Evolutionary conservation across 2,113 vertebrate genomes (phyloP).

Genomic region (Lamprologus speciosus): DNA sequence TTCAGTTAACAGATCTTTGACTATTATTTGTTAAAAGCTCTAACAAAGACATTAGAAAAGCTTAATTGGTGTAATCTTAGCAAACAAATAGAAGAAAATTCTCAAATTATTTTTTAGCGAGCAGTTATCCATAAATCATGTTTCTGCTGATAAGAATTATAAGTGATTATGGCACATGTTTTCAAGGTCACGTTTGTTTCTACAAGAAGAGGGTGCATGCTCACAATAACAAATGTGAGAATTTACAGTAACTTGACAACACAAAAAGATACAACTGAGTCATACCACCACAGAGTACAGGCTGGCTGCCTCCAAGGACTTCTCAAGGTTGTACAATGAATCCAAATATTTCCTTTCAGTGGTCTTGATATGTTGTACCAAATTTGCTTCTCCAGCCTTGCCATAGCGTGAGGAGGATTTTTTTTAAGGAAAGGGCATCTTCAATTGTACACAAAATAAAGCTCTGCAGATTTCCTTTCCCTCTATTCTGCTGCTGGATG

Average conservation of each 20-base stretch:
- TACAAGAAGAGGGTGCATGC: neutral
- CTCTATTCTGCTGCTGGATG: neutral
- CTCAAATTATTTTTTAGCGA: neutral
- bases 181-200: neutral
- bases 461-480: constrained; percentile 1
- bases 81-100: neutral
- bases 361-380: neutral
- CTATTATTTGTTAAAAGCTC: neutral
- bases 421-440: constrained; percentile 36
- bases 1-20: neutral
- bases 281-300: neutral
- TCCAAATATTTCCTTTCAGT: neutral
- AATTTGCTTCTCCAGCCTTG: neutral
- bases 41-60: neutral
- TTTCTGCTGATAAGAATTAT: neutral
- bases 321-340: constrained; percentile 17
- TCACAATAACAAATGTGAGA: neutral
- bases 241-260: neutral
- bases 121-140: neutral
- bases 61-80: neutral
- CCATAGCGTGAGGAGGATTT: constrained; percentile 26
- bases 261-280: neutral
- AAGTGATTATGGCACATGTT: neutral
- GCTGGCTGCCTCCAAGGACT: neutral
- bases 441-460: constrained; percentile 52